Evolutionary conservation across 1,140 invertebrate genomes (phyloP).

Genomic region (Trichoplusia ni): DNA sequence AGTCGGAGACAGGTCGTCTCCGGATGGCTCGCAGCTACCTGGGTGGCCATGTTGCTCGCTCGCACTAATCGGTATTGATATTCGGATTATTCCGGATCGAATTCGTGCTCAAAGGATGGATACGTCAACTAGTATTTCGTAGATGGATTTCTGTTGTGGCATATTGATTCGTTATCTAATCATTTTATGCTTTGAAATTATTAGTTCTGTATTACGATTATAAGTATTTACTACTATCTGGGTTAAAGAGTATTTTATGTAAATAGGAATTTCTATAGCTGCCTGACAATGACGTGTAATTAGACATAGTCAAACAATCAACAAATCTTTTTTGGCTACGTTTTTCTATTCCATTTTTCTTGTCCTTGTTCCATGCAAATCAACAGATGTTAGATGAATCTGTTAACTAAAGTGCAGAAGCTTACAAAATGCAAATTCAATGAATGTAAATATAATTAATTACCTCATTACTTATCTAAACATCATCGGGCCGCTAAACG

Average conservation of each 20-base stretch:
- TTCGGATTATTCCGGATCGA: constrained; percentile 35
- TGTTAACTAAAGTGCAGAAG: not conserved
- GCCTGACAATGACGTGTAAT: too few relatives aligned
- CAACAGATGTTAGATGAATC: too few relatives aligned
- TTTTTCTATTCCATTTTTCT: too few relatives aligned
- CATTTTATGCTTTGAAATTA: too few relatives aligned
- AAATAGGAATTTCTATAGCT: too few relatives aligned
- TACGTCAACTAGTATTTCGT: constrained; percentile 15
- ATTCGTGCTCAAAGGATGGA: constrained; percentile 17
- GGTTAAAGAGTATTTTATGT: too few relatives aligned
- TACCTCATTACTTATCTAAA: constrained; percentile 63
- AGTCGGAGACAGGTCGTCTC: constrained; percentile 23
- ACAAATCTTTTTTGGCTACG: too few relatives aligned
- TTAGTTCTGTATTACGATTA: too few relatives aligned
- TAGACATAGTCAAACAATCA: too few relatives aligned
- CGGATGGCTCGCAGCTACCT: constrained; percentile 41
- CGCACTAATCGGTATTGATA: constrained; percentile 39
- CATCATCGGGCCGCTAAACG: constrained; percentile 69
- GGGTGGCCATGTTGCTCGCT: constrained; percentile 46
- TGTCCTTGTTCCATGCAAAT: too few relatives aligned
- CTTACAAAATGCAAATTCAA: not conserved
- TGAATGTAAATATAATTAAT: constrained; percentile 27
- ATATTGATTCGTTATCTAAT: not conserved
- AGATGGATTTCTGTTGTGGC: not conserved
- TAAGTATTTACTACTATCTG: too few relatives aligned